These are phyloP conservation scores for Drosophila ficusphila DNA, from an alignment of 1,140 invertebrate genomes.

Conservation along the genomic window DNA sequence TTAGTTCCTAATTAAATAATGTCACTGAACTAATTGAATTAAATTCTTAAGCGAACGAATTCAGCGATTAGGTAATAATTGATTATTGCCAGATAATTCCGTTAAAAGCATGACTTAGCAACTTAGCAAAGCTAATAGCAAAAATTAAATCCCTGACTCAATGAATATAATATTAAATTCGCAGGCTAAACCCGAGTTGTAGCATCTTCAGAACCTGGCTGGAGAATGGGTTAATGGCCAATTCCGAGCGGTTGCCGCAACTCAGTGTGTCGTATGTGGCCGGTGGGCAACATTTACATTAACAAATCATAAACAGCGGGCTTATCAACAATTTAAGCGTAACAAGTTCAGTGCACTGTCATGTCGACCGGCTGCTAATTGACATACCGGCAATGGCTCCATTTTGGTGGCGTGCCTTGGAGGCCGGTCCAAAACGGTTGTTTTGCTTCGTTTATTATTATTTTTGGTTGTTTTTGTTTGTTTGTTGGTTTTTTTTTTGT, in stretches of 20 bases:
- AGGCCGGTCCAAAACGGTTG: constrained; percentile 54
- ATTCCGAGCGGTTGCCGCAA: constrained; percentile 27
- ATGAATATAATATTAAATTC: no score
- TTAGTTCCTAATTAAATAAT: constrained; percentile 7
- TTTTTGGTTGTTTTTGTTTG: constrained; percentile 6
- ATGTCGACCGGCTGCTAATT: constrained; percentile 54
- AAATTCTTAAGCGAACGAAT: background rate
- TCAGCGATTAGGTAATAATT: background rate
- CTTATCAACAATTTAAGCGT: constrained; percentile 46
- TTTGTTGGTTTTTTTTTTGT: no score
- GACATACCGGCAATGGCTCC: constrained; percentile 59
- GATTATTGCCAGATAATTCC: background rate
- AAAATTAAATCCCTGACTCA: no score
- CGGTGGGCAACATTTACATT: constrained; percentile 36
- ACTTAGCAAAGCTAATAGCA: background rate
- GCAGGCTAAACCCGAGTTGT: no score
- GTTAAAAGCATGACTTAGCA: background rate
- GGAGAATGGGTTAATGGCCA: constrained; percentile 53
- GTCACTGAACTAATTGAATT: constrained; percentile 12
- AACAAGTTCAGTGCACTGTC: constrained; percentile 75
- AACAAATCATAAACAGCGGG: constrained; percentile 60
- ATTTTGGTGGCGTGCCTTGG: constrained; percentile 54
- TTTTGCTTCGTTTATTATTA: constrained; percentile 32
- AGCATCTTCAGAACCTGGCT: background rate
- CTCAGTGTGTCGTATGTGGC: constrained; percentile 50